Evolutionary conservation across 1,140 invertebrate species (phyloP), one percentile per base, ranked within the genome.

Genomic region (Saccostrea cuccullata): DNA sequence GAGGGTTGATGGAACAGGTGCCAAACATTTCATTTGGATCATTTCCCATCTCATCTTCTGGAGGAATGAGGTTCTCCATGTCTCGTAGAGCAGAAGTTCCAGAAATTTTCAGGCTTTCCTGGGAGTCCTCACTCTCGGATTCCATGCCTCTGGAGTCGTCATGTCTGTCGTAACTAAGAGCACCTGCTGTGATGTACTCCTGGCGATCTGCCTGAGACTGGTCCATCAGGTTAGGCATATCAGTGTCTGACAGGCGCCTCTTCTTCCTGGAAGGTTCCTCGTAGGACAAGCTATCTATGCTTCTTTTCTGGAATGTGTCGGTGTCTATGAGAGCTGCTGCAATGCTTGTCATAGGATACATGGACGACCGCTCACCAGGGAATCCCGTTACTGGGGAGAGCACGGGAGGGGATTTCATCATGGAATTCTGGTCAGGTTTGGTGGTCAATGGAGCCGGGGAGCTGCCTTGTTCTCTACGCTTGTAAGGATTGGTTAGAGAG

Each of bases 401-500:
- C 8, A 58, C 56, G 13, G 84, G 55, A 20, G 84, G 58, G 9
- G 56, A 60, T 85, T 85, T 84, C 55, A 84, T 40, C 8, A n/a
- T 17, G 17, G 77, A 82, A 67, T 20, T 77, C n/a, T 36, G 30
- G 26, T 36, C 30, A n/a, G 56, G 55, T 64, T 85, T 64, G n/a
- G 56, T 56, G 20, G 60, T 36, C 82, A 84, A 55, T 23, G 58
- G 84, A 36, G 84, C 56, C 17, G 84, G 84, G 26, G 84, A 40
- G 60, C 85, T n/a, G 82, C 89, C 86, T 86, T 88, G 85, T 87
- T 94, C 93, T 64, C 92, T 91, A 82, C 94, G 91, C 86, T 94
- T 94, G 88, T 95, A 95, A n/a, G 94, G 94, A 90, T 95, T 95
- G 12, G 93, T 92, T 30, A 95, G 92, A 23, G 91, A 91, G n/a